Evolutionary conservation across 2,113 vertebrate species (phyloP).

Genomic region (Numida meleagris): DNA sequence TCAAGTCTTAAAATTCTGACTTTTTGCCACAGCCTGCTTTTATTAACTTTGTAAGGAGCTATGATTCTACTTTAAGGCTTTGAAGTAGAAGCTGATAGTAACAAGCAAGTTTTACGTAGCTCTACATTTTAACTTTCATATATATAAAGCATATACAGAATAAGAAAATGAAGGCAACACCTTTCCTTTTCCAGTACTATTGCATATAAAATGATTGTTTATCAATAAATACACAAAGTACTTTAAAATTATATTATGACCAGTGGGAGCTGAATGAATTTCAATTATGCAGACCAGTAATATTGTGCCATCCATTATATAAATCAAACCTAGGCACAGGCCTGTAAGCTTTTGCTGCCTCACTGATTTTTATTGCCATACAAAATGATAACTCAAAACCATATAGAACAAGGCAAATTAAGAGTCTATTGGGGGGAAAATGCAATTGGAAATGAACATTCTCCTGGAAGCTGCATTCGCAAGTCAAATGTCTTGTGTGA

Average conservation of each 20-base stretch:
- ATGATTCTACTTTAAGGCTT: background rate
- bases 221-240: conserved; percentile 51
- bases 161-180: background rate
- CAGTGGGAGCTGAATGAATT: conserved; percentile 47
- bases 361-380: conserved; percentile 62
- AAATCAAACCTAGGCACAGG: conserved; percentile 51
- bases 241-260: conserved; percentile 32
- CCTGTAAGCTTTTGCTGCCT: conserved; percentile 52
- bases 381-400: conserved; percentile 65
- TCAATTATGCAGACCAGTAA: conserved; percentile 39
- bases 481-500: conserved; percentile 38
- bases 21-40: background rate
- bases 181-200: background rate
- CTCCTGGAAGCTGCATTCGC: conserved; percentile 46
- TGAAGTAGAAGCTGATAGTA: background rate
- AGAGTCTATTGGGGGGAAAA: conserved; percentile 47
- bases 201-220: conserved; percentile 60
- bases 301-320: conserved; percentile 41
- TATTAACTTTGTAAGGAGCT: background rate
- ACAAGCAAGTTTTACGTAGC: background rate
- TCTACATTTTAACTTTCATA: background rate
- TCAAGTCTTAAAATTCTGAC: background rate
- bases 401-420: conserved; percentile 74
- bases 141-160: background rate
- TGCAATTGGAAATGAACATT: conserved; percentile 47